phyloP scores from a whole-genome alignment of 2,113 vertebrate genomes.

The Triplophysa tibetana region DNA sequence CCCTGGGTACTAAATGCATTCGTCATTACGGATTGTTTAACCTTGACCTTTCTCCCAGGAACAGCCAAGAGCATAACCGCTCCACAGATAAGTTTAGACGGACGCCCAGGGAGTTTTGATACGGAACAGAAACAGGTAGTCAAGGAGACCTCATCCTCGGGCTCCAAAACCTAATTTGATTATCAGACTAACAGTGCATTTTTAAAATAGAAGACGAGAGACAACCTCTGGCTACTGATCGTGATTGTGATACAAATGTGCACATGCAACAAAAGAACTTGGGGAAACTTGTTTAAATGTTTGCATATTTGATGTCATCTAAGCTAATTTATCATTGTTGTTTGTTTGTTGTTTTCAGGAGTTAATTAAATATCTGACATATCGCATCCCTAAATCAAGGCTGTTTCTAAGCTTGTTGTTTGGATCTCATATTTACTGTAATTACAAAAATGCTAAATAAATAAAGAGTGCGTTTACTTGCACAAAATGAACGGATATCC shows the following conservation, averaged over 20 bases:
- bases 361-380: neutral
- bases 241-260: constrained; percentile 16
- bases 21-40: constrained; percentile 49
- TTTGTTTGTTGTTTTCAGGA: neutral
- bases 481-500: too few species aligned
- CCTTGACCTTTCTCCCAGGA: constrained; percentile 58
- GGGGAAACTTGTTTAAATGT: neutral
- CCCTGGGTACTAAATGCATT: constrained; percentile 29
- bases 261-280: neutral
- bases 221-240: constrained; percentile 22
- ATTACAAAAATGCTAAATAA: too few species aligned
- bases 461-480: too few species aligned
- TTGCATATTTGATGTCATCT: neutral
- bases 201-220: constrained; percentile 4
- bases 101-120: constrained; percentile 38
- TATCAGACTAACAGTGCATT: constrained; percentile 24
- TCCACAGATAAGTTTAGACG: constrained; percentile 44
- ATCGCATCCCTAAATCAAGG: too few species aligned
- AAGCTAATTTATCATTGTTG: neutral
- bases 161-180: constrained; percentile 41
- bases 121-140: constrained; percentile 27
- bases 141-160: constrained; percentile 44
- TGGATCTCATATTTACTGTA: too few species aligned
- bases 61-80: constrained; percentile 9
- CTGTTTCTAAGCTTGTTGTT: too few species aligned